Percentiles rank a stretch among this genome's conserved stretches.
Conservation (phyloP, 2,888 invertebrate genomes). For the Cryptosula pallasiana region DNA sequence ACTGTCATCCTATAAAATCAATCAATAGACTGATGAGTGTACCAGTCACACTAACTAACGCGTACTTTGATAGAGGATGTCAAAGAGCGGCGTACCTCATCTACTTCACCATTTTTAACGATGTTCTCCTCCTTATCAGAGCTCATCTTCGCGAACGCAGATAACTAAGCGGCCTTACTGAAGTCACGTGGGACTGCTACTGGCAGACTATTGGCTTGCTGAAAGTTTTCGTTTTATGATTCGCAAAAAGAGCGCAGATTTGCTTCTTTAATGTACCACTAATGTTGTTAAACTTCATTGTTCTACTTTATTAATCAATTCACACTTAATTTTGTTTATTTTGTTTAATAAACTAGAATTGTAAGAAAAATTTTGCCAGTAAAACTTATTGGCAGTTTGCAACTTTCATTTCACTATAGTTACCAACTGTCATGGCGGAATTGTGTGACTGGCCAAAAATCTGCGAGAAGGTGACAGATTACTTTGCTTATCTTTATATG, state of each 20-base stretch:
- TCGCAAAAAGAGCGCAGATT: background rate
- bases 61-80: background rate
- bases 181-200: background rate
- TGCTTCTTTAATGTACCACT: too few relatives aligned
- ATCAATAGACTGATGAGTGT: too few relatives aligned
- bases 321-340: too few relatives aligned
- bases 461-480: conserved; percentile 4
- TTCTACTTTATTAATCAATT: too few relatives aligned
- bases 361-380: too few relatives aligned
- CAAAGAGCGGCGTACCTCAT: background rate
- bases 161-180: background rate
- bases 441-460: background rate
- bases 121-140: background rate
- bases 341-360: too few relatives aligned
- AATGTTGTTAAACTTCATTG: too few relatives aligned
- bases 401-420: background rate
- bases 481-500: too few relatives aligned
- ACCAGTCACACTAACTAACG: background rate
- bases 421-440: conserved; percentile 16
- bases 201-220: background rate
- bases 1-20: too few relatives aligned
- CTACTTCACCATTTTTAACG: background rate
- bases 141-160: background rate
- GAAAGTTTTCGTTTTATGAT: background rate
- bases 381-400: too few relatives aligned